Evolutionary conservation across 2,113 vertebrate genomes (phyloP).

Genomic region (Gasterosteus nipponicus): DNA sequence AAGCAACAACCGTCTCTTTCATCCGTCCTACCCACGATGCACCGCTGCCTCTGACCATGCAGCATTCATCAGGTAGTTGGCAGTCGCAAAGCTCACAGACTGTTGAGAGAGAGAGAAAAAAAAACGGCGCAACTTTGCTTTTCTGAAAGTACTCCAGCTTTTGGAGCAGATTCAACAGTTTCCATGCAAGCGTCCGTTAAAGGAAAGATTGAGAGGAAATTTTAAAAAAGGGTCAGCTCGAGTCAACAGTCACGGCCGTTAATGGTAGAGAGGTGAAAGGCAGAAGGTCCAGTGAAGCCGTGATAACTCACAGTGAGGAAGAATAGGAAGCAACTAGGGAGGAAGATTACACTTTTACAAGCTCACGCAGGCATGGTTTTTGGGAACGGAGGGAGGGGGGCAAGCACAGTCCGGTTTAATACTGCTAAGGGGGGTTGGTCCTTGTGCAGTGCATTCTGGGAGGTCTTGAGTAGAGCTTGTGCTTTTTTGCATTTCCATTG

Average conservation of each 20-base stretch:
- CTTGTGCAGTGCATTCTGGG: constrained; percentile 58
- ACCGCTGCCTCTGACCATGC: constrained; percentile 45
- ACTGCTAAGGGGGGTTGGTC: constrained; percentile 31
- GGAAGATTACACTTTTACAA: not conserved
- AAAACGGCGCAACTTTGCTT: constrained; percentile 29
- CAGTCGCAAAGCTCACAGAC: constrained; percentile 22
- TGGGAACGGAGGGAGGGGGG: not conserved
- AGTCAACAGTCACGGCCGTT: constrained; percentile 71
- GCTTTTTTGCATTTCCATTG: constrained; percentile 32
- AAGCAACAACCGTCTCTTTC: not conserved
- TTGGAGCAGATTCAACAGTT: constrained; percentile 4
- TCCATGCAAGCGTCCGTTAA: not conserved
- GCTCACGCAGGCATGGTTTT: constrained; percentile 31
- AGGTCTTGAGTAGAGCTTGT: constrained; percentile 60
- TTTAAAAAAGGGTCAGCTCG: not conserved
- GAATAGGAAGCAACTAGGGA: constrained; percentile 36
- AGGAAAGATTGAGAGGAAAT: constrained; percentile 1
- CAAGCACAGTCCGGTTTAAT: constrained; percentile 27
- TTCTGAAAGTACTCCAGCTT: constrained; percentile 6
- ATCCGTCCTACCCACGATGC: constrained; percentile 42
- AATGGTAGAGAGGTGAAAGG: constrained; percentile 62
- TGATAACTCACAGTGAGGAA: constrained; percentile 73
- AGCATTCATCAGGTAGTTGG: constrained; percentile 48
- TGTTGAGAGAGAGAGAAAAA: not conserved
- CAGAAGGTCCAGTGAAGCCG: constrained; percentile 63